A percentile compares a stretch with the other conserved stretches of the same genome.
Conservation (phyloP, 2,888 invertebrate genomes). For the Nipponacmea schrenckii region DNA sequence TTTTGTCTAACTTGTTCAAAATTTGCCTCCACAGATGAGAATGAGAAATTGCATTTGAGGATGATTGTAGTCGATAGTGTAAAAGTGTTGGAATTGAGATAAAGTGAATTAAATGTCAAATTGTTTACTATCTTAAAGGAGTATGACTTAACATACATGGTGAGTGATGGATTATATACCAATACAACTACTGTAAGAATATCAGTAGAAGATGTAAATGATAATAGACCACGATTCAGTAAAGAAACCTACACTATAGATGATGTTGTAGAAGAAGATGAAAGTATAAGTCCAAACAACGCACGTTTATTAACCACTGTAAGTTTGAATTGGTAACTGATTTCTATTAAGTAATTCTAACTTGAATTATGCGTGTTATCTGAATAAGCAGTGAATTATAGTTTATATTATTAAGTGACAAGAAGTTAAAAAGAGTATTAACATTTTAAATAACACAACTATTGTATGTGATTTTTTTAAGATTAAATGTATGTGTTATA, state of each 20-base stretch:
- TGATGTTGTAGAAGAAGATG: slow-evolving; percentile 51
- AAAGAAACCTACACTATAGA: slow-evolving; percentile 46
- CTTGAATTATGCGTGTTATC: too few species aligned
- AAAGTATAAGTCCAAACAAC: slow-evolving; percentile 20
- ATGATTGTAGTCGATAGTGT: too few species aligned
- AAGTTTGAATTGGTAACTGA: background rate
- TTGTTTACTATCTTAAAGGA: slow-evolving; percentile 69
- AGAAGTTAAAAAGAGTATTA: too few species aligned
- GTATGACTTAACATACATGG: slow-evolving; percentile 58
- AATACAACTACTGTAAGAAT: slow-evolving; percentile 61
- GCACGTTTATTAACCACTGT: slow-evolving; percentile 19
- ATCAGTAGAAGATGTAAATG: slow-evolving; percentile 87
- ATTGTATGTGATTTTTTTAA: background rate
- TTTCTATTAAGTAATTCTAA: too few species aligned
- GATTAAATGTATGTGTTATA: slow-evolving; percentile 65
- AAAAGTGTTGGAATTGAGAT: too few species aligned
- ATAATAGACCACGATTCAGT: slow-evolving; percentile 97
- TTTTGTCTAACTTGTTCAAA: too few species aligned
- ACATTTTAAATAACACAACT: too few species aligned
- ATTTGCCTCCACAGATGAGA: too few species aligned
- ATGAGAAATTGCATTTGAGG: too few species aligned
- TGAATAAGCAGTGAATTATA: too few species aligned
- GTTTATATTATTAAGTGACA: too few species aligned
- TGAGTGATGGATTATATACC: slow-evolving; percentile 90
- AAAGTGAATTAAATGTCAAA: too few species aligned